phyloP scores from a whole-genome alignment of 2,797 vertebrate genomes.

The Oreochromis mossambicus region DNA sequence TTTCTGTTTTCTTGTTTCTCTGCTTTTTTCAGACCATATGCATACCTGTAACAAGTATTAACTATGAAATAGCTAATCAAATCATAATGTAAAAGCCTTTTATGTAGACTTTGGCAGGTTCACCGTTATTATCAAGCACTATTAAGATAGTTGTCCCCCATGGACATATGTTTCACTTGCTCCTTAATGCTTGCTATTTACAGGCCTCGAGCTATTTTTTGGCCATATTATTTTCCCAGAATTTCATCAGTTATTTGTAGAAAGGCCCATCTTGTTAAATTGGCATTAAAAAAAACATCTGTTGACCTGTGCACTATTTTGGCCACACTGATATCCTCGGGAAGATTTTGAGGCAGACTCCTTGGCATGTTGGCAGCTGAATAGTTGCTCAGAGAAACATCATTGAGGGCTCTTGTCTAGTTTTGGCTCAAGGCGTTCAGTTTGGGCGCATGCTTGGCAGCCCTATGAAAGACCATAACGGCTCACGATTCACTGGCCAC shows the following conservation, averaged over 20 bases:
- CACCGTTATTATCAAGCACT: conserved; percentile 21
- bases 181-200: conserved; percentile 8
- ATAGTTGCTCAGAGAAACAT: conserved; percentile 39
- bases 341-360: conserved; percentile 18
- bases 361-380: conserved; percentile 42
- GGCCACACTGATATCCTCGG: conserved; percentile 13
- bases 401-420: conserved; percentile 50
- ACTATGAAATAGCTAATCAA: not conserved
- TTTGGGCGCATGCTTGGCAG: conserved; percentile 53
- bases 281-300: conserved; percentile 36
- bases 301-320: conserved; percentile 50
- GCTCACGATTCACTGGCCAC: conserved; percentile 75
- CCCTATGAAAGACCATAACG: conserved; percentile 58
- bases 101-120: not conserved
- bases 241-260: conserved; percentile 39
- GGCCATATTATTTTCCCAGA: conserved; percentile 30
- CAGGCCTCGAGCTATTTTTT: not conserved
- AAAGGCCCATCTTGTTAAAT: conserved; percentile 37
- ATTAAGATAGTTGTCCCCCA: conserved; percentile 15
- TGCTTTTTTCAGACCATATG: not conserved
- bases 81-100: not conserved
- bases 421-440: conserved; percentile 44
- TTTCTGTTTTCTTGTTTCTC: not conserved
- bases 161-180: not conserved
- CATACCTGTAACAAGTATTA: not conserved